Percentiles rank a stretch among this genome's conserved stretches.
Conservation (phyloP, 2,113 vertebrate genomes). For the Hydropotes inermis region DNA sequence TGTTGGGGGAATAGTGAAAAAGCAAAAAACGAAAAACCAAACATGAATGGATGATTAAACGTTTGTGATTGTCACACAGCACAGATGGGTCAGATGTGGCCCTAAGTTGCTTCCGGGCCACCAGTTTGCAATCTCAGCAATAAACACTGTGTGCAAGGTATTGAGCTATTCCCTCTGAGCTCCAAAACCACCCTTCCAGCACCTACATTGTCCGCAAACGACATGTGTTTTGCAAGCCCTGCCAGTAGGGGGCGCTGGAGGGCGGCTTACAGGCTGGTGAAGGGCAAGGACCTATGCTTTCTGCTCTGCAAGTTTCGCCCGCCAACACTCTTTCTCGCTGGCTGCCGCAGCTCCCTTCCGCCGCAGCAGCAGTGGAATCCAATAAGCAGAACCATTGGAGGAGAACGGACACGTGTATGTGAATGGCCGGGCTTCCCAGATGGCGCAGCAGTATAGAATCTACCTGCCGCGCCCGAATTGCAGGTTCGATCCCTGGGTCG, state of each 20-base stretch:
- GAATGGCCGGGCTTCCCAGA: not conserved
- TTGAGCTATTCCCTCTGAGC: not conserved
- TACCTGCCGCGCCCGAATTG: not conserved
- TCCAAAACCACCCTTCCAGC: not conserved
- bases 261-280: too few relatives aligned
- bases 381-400: not conserved
- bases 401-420: not conserved
- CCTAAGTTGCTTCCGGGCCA: not conserved
- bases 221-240: not conserved
- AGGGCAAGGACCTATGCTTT: too few relatives aligned
- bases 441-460: not conserved
- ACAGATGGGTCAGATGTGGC: not conserved
- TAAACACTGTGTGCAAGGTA: not conserved
- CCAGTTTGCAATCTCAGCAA: too few relatives aligned
- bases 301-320: not conserved
- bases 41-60: not conserved
- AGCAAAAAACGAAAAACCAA: not conserved
- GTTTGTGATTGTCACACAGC: not conserved
- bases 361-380: not conserved
- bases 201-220: not conserved
- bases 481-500: not conserved
- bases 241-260: not conserved
- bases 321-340: not conserved
- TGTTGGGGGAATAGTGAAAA: not conserved
- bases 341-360: not conserved